Percentiles rank a stretch among this genome's conserved stretches.
phyloP scores from a whole-genome alignment of 2,113 vertebrate species.

The Gnathonemus echidnorhynchus region DNA sequence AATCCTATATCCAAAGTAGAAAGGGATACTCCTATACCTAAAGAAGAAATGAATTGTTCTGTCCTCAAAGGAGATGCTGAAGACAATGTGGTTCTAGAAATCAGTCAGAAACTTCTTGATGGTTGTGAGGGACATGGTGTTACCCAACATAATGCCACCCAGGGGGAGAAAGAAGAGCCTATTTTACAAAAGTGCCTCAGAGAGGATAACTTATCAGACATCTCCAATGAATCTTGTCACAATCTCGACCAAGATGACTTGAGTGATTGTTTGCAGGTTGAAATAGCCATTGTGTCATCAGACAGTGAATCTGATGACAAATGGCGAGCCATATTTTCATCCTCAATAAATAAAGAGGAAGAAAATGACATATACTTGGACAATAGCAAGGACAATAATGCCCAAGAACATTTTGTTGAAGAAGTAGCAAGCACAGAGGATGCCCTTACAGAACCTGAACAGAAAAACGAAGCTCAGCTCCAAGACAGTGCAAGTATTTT shows the following conservation, averaged over 20 bases:
- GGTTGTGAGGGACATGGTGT: neutral
- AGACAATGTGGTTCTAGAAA: neutral
- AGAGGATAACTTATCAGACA: conserved; percentile 19
- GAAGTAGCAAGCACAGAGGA: neutral
- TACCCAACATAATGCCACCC: neutral
- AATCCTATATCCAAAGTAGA: neutral
- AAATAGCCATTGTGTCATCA: conserved; percentile 54
- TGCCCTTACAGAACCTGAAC: conserved; percentile 7
- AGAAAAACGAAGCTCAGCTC: conserved; percentile 4
- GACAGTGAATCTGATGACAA: conserved; percentile 60
- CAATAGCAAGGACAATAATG: neutral
- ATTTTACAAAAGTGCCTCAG: conserved; percentile 27
- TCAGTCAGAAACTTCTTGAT: neutral
- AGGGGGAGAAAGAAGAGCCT: conserved; percentile 16
- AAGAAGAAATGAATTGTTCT: neutral
- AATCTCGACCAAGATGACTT: conserved; percentile 46
- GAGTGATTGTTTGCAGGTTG: conserved; percentile 56
- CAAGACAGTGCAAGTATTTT: conserved; percentile 14
- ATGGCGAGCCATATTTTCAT: conserved; percentile 35
- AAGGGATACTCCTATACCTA: neutral
- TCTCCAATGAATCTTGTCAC: conserved; percentile 27
- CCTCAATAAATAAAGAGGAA: conserved; percentile 28
- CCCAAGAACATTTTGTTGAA: conserved; percentile 16
- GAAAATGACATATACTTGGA: conserved; percentile 8
- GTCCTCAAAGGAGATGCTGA: neutral